These are phyloP conservation scores for Benthosema pterotum DNA, from an alignment of 2,797 vertebrate species.

Conservation along the genomic window DNA sequence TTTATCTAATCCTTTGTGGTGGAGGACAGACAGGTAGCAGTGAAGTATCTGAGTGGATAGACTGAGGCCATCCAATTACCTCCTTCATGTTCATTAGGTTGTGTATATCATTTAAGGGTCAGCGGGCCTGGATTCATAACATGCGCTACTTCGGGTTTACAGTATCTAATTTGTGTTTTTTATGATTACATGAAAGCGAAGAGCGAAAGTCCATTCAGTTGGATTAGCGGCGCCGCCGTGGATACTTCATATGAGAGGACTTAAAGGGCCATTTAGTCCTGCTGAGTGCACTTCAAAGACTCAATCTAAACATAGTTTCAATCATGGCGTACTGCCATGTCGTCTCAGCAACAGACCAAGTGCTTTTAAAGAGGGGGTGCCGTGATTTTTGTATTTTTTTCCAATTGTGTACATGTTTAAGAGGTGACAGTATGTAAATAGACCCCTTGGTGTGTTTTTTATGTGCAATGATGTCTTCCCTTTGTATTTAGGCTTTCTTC, in stretches of 20 bases:
- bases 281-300: slow-evolving; percentile 42
- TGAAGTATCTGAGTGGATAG: not conserved
- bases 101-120: slow-evolving; percentile 23
- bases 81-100: slow-evolving; percentile 34
- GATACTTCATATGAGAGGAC: slow-evolving; percentile 52
- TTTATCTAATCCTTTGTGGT: slow-evolving; percentile 6
- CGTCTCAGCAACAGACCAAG: not conserved
- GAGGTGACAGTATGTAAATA: too few relatives aligned
- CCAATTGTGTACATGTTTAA: too few relatives aligned
- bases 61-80: slow-evolving; percentile 19
- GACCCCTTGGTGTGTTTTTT: too few relatives aligned
- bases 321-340: slow-evolving; percentile 34
- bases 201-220: slow-evolving; percentile 55
- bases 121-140: slow-evolving; percentile 30
- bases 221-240: slow-evolving; percentile 64
- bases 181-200: slow-evolving; percentile 64
- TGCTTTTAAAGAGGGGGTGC: too few relatives aligned
- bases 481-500: too few relatives aligned
- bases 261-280: slow-evolving; percentile 52
- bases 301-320: slow-evolving; percentile 34
- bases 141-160: slow-evolving; percentile 30
- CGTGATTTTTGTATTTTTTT: too few relatives aligned
- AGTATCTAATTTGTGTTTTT: slow-evolving; percentile 61
- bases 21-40: too few relatives aligned
- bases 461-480: too few relatives aligned